These are phyloP conservation scores for Leptura quadrifasciata DNA, from an alignment of 2,888 invertebrate genomes.

Conservation along the genomic window DNA sequence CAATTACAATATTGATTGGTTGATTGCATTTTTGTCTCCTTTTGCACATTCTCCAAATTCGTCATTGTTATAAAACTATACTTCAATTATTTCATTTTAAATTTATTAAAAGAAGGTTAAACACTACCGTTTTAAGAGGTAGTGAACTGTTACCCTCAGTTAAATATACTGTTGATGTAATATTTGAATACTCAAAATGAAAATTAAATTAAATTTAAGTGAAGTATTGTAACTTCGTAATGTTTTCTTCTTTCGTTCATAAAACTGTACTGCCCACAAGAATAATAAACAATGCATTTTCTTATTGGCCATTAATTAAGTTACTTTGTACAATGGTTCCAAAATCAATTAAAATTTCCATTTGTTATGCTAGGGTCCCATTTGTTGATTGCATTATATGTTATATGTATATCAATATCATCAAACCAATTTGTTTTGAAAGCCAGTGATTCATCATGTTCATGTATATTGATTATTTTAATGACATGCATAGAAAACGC, in stretches of 20 bases:
- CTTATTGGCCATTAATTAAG: background rate
- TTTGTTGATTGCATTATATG: constrained; percentile 23
- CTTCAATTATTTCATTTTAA: too few species aligned
- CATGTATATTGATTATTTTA: constrained; percentile 55
- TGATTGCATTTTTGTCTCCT: too few species aligned
- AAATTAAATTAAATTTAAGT: too few species aligned
- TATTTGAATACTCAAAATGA: too few species aligned
- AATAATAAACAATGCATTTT: background rate
- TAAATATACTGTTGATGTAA: too few species aligned
- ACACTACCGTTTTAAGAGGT: too few species aligned
- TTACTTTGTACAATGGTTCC: background rate
- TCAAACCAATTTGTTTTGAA: constrained; percentile 25
- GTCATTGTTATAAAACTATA: too few species aligned
- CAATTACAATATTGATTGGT: too few species aligned
- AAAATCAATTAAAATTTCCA: background rate
- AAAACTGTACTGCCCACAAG: background rate
- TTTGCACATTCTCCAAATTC: too few species aligned
- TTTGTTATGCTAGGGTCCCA: background rate
- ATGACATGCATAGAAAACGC: constrained; percentile 52
- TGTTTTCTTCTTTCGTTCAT: background rate
- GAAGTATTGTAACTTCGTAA: background rate
- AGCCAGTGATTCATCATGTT: constrained; percentile 55
- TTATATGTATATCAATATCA: constrained; percentile 25
- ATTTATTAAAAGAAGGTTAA: too few species aligned
- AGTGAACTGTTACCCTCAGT: too few species aligned